phyloP scores from a whole-genome alignment of 2,113 vertebrate species.

The Eonycteris spelaea region DNA sequence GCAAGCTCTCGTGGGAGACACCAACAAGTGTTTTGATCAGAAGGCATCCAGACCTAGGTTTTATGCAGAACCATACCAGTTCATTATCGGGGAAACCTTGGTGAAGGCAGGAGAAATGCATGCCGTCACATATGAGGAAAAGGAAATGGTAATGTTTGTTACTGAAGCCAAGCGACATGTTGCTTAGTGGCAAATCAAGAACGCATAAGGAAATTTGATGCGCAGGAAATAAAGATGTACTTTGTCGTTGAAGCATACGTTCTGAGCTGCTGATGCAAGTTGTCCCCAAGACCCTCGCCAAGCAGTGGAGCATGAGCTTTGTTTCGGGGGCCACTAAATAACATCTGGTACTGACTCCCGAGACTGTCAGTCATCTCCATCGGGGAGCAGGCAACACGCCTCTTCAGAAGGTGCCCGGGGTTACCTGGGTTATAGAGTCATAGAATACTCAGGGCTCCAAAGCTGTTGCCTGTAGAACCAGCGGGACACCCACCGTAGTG shows the following conservation, averaged over 20 bases:
- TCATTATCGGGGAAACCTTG: background rate
- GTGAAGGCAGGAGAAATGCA: background rate
- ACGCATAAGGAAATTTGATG: background rate
- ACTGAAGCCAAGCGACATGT: conserved; percentile 63
- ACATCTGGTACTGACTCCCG: background rate
- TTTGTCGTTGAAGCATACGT: background rate
- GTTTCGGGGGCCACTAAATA: background rate
- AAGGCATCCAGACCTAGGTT: background rate
- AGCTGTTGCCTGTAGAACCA: background rate
- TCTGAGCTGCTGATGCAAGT: background rate
- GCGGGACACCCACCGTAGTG: background rate
- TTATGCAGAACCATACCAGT: background rate
- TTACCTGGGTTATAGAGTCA: background rate
- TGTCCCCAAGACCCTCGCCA: background rate
- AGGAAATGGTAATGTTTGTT: conserved; percentile 75
- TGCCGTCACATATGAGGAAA: conserved; percentile 49
- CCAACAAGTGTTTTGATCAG: background rate
- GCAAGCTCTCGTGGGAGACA: background rate
- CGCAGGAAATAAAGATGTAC: conserved; percentile 31
- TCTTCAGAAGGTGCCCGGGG: background rate
- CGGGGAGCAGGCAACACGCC: background rate
- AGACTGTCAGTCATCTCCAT: background rate
- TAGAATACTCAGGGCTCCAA: conserved; percentile 10
- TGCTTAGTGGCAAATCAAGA: conserved; percentile 44
- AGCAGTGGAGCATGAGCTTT: background rate